Evolutionary conservation across 2,113 vertebrate species (phyloP).

Genomic region (Laterallus jamaicensis): DNA sequence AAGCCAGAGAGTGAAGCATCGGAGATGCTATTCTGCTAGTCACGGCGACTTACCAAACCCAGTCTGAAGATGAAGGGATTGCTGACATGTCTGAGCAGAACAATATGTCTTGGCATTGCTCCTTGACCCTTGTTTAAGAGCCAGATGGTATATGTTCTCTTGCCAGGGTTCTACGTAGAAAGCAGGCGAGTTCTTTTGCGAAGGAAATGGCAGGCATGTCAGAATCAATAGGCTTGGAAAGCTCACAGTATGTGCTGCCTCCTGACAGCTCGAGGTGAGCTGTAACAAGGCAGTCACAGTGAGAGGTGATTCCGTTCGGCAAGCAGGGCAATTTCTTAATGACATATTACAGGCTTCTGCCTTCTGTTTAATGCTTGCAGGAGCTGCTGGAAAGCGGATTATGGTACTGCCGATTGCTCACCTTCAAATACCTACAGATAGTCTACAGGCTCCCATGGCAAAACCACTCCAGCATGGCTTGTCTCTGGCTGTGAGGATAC

Average conservation of each 20-base stretch:
- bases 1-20: neutral
- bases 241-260: neutral
- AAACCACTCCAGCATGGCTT: fast-evolving
- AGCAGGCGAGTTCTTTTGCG: conserved; percentile 17
- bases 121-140: conserved; percentile 41
- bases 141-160: conserved; percentile 44
- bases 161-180: neutral
- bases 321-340: neutral
- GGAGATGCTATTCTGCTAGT: conserved; percentile 11
- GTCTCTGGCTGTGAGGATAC: too few species aligned
- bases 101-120: conserved; percentile 36
- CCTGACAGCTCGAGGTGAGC: conserved; percentile 17
- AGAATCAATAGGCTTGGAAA: conserved; percentile 29
- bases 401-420: neutral
- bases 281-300: neutral
- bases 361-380: neutral
- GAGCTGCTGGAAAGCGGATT: neutral
- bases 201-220: conserved; percentile 33
- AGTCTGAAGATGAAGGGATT: neutral
- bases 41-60: conserved; percentile 12
- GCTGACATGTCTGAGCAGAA: neutral
- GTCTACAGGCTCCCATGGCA: neutral
- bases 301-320: neutral
- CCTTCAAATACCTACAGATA: fast-evolving
- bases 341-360: neutral